These are phyloP conservation scores for Antidorcas marsupialis DNA, from an alignment of 2,113 vertebrate genomes.

Conservation along the genomic window DNA sequence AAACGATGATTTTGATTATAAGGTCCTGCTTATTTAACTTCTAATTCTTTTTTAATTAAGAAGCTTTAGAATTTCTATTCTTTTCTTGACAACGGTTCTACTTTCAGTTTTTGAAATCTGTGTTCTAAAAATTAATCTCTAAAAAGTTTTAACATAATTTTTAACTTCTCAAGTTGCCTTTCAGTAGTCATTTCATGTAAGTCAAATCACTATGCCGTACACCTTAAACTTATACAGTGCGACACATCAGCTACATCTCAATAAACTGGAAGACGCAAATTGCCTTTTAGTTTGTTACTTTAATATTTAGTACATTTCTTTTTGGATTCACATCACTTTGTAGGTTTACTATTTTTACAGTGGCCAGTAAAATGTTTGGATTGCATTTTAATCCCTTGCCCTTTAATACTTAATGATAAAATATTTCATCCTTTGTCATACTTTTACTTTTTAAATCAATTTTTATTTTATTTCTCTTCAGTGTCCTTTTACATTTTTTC, in stretches of 20 bases:
- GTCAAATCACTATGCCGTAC: background rate
- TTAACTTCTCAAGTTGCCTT: background rate
- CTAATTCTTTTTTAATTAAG: background rate
- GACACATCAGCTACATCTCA: background rate
- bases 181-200: background rate
- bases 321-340: background rate
- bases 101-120: background rate
- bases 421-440: background rate
- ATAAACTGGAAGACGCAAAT: background rate
- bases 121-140: background rate
- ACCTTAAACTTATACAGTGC: background rate
- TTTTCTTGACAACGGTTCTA: background rate
- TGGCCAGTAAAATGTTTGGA: background rate
- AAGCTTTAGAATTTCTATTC: background rate
- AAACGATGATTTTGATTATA: background rate
- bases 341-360: background rate
- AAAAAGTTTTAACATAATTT: background rate
- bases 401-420: background rate
- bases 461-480: background rate
- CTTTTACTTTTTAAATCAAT: background rate
- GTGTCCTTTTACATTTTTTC: background rate
- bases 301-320: background rate
- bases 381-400: background rate
- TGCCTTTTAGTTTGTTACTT: background rate
- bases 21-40: background rate